A percentile compares a stretch with the other conserved stretches of the same genome.
These are phyloP conservation scores for Cathartes aura DNA, from an alignment of 2,113 vertebrate genomes.

Conservation along the genomic window DNA sequence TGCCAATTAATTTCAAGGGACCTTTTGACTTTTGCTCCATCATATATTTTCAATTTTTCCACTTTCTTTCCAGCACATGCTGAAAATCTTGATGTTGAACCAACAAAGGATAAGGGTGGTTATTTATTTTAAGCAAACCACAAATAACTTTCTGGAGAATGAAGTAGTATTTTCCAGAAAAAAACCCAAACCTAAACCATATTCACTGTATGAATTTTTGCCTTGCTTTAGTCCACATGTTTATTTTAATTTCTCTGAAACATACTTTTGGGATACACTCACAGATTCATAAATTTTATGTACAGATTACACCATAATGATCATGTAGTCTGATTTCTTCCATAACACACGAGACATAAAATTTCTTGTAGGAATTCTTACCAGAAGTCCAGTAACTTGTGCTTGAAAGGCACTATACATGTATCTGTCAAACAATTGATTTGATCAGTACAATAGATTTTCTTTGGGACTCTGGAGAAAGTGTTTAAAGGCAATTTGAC, in stretches of 20 bases:
- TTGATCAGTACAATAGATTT: not conserved
- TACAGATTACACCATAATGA: not conserved
- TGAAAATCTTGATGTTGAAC: not conserved
- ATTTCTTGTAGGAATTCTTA: not conserved
- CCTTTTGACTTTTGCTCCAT: not conserved
- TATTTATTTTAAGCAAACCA: not conserved
- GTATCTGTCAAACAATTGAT: not conserved
- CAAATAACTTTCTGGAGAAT: not conserved
- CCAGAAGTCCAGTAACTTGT: not conserved
- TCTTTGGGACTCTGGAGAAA: not conserved
- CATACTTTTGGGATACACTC: not conserved
- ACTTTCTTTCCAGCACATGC: not conserved
- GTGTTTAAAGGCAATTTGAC: not conserved
- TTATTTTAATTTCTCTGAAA: not conserved
- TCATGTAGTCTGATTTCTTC: not conserved
- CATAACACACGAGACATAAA: accelerated
- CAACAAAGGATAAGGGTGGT: accelerated
- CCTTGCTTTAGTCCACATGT: not conserved
- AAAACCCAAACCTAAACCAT: accelerated
- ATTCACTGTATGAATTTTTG: not conserved
- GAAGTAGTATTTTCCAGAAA: not conserved
- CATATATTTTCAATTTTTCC: not conserved
- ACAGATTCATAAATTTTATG: not conserved
- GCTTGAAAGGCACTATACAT: not conserved
- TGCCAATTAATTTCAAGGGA: not conserved